Conservation (phyloP, 1,140 invertebrate genomes). For the Conopomorpha cramerella region DNA sequence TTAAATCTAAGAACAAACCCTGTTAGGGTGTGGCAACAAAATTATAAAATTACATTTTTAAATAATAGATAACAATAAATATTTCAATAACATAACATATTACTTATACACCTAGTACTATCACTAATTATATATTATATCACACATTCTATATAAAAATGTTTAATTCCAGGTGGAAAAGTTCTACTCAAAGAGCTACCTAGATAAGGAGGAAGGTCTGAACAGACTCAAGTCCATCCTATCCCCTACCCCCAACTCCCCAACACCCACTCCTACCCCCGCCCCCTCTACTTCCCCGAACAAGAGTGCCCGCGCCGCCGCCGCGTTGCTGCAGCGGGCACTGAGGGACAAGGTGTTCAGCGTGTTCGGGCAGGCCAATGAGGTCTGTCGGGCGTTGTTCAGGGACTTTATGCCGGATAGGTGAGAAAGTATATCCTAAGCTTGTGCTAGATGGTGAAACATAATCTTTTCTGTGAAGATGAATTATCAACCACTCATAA, state of each 20-base stretch:
- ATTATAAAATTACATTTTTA: too few relatives aligned
- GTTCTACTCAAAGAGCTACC: constrained; percentile 91
- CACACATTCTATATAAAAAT: too few relatives aligned
- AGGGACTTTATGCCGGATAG: constrained; percentile 77
- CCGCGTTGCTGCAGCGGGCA: constrained; percentile 75
- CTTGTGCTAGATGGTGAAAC: too few relatives aligned
- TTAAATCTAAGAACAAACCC: too few relatives aligned
- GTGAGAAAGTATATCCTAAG: constrained; percentile 42
- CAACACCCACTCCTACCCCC: constrained; percentile 60
- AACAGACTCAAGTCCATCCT: constrained; percentile 76
- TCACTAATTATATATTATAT: too few relatives aligned
- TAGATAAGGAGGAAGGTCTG: constrained; percentile 89
- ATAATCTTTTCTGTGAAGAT: too few relatives aligned
- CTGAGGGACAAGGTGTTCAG: constrained; percentile 85
- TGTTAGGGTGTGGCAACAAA: too few relatives aligned
- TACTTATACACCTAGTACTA: too few relatives aligned
- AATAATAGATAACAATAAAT: too few relatives aligned
- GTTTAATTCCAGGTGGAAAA: constrained; percentile 80
- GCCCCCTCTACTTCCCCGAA: constrained; percentile 60
- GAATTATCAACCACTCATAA: too few relatives aligned
- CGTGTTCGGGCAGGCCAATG: constrained; percentile 79
- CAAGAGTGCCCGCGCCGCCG: constrained; percentile 78
- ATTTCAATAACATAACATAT: too few relatives aligned
- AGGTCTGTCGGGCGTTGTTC: constrained; percentile 78
- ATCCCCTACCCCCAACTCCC: constrained; percentile 51